Conservation (phyloP, 2,797 vertebrate genomes). For the Lateolabrax maculatus region DNA sequence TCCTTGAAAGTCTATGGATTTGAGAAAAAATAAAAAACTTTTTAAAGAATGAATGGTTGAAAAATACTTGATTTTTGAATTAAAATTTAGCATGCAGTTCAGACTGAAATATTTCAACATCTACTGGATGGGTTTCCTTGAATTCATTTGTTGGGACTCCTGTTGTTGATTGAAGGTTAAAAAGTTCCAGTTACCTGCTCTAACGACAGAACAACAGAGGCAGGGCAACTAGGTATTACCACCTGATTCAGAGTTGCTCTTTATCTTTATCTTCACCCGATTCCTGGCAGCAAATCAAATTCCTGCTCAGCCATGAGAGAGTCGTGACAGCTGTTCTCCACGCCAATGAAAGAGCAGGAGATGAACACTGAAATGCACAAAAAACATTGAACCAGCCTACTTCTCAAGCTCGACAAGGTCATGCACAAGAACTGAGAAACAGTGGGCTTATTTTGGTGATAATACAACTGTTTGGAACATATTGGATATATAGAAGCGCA, state of each 20-base stretch:
- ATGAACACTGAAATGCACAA: not conserved
- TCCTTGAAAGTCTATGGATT: conserved; percentile 27
- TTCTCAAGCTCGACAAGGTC: not conserved
- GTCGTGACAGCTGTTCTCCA: not conserved
- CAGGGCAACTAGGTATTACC: not conserved
- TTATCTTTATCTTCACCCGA: not conserved
- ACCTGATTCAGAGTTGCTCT: not conserved
- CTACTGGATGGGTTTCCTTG: not conserved
- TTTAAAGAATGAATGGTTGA: not conserved
- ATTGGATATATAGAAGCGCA: not conserved
- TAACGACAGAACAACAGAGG: not conserved
- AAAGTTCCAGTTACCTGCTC: not conserved
- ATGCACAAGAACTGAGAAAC: not conserved
- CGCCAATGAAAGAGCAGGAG: not conserved
- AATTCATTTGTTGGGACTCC: not conserved
- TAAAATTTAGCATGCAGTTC: not conserved
- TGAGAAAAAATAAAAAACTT: conserved; percentile 2
- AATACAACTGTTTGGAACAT: not conserved
- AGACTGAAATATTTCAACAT: not conserved
- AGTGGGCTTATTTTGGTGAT: not conserved
- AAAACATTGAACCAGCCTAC: not conserved
- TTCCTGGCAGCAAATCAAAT: not conserved
- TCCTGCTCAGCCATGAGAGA: not conserved
- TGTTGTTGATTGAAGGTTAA: not conserved
- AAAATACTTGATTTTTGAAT: not conserved